Evolutionary conservation across 2,797 vertebrate genomes (phyloP).

Genomic region (Ptychadena robeensis): DNA sequence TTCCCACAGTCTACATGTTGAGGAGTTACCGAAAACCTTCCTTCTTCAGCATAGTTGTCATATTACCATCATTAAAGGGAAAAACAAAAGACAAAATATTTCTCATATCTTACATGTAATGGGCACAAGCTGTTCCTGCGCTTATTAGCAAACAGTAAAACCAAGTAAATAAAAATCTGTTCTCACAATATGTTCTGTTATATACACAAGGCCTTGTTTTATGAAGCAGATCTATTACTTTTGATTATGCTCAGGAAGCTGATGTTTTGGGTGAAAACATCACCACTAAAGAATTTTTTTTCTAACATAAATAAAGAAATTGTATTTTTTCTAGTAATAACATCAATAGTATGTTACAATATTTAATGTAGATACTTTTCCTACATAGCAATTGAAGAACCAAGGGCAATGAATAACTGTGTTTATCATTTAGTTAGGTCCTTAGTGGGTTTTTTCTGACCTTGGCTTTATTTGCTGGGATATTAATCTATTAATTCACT

Average conservation of each 20-base stretch:
- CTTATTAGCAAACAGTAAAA: not conserved
- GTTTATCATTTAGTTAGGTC: no score
- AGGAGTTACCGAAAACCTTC: conserved; percentile 17
- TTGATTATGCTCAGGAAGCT: not conserved
- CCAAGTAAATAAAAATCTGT: not conserved
- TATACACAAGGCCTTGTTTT: not conserved
- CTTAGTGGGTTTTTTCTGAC: no score
- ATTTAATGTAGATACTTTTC: no score
- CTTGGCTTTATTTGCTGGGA: no score
- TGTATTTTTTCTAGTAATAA: no score
- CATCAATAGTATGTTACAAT: no score
- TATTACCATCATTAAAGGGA: conserved; percentile 26
- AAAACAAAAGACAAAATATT: conserved; percentile 36
- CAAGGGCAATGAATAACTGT: no score
- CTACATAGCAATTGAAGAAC: no score
- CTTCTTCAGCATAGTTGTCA: not conserved
- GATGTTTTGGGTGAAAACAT: not conserved
- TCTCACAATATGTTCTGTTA: not conserved
- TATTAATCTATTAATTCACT: no score
- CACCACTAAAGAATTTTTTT: not conserved
- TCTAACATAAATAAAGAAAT: no score
- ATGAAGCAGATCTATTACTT: not conserved
- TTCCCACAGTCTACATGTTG: conserved; percentile 2
- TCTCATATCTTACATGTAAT: conserved; percentile 14
- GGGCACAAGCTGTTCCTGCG: conserved; percentile 20